Base-by-base conservation (phyloP, 2,113 vertebrate genomes). In the Geococcyx californianus region DNA sequence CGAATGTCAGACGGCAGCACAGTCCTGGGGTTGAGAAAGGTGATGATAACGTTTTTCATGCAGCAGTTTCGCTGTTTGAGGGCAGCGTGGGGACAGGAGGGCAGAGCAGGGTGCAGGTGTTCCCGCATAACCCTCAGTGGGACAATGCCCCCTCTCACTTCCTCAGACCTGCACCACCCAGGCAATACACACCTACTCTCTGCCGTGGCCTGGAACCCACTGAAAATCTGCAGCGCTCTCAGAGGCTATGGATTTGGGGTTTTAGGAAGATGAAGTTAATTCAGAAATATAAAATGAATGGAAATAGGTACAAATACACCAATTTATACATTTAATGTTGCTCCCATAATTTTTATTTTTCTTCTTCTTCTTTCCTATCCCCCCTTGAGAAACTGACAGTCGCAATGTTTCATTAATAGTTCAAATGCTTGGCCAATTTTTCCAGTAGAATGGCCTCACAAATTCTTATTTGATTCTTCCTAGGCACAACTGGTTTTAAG, bases 61-160 rank as follows among this genome's bases (percentile, higher is more conserved):
- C 29, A 21, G 47, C 24, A 18, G 25, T 45, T 24, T 63, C 26
- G 3, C 6, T 18, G 28, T 13, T 5, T 0, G 3, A 59, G 73
- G 31, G 54, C 26, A 54, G 9, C 1, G 0, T 33, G 60, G 54
- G 34, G 59, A 42, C 0, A 3, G 47, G 28, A 73, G 47, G 33
- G n/a, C 20, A 44, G 54, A 23, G 4, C 31, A 42, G 45, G 49
- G 28, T 1, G 2, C 12, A 11, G n/a, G 24, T 0, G 1, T 23
- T 38, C n/a, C 63, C 1, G 1, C 49, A 13, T 45, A 60, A 58
- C 45, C 34, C 42, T n/a, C 0, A 1, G 24, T 1, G 9, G 62
- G 33, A 47, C 2, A 13, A 16, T 11, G 20, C 12, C 12, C 16
- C 18, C 3, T 0, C 31, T 54, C 34, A 33, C 24, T 6, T 59